phyloP scores from a whole-genome alignment of 2,797 vertebrate genomes.

The Eulemur albifrons region DNA sequence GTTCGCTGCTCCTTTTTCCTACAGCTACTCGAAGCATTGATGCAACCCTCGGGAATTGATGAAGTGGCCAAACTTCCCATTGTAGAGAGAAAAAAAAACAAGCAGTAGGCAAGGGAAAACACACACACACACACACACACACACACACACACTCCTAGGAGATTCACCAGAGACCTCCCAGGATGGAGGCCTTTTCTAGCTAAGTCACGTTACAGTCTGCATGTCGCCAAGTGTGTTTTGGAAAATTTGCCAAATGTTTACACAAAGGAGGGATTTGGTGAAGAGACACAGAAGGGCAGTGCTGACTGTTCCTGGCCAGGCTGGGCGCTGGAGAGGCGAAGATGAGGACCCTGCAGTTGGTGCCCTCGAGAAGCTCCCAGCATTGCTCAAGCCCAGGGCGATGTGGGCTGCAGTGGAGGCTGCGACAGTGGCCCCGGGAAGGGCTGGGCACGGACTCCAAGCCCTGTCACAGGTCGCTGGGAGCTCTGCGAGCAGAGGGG shows the following conservation, averaged over 20 bases:
- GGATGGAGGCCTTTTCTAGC: background rate
- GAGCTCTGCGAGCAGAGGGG: background rate
- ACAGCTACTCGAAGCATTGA: background rate
- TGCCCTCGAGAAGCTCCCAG: background rate
- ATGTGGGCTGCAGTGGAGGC: fast-evolving
- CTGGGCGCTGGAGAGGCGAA: background rate
- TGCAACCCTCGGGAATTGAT: fast-evolving
- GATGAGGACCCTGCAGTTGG: background rate
- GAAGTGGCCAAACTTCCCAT: background rate
- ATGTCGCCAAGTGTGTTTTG: background rate
- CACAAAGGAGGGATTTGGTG: background rate
- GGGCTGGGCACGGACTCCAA: too few relatives aligned
- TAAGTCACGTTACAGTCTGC: background rate
- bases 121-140: background rate
- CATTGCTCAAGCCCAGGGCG: background rate
- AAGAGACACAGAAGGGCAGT: background rate
- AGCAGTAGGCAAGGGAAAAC: background rate
- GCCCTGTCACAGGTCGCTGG: background rate
- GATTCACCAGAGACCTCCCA: background rate
- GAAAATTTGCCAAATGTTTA: background rate
- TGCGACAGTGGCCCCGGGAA: fast-evolving
- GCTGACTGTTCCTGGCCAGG: background rate
- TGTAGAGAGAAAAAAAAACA: background rate
- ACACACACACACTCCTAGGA: background rate
- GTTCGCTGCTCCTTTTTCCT: background rate